Evolutionary conservation across 2,113 vertebrate species (phyloP).

Genomic region (Grammomys dolichurus): DNA sequence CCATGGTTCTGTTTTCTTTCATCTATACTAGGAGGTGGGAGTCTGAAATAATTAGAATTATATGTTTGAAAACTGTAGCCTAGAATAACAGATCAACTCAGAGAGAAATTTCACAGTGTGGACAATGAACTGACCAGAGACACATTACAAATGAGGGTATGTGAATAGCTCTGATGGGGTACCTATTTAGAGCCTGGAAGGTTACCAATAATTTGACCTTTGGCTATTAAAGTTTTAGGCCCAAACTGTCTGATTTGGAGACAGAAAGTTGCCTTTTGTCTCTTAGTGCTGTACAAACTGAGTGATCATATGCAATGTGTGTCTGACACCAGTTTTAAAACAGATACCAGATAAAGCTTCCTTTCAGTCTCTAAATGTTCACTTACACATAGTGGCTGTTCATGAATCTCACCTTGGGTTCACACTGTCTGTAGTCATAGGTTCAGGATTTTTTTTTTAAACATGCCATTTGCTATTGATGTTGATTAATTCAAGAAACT

Average conservation of each 20-base stretch:
- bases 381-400: not conserved
- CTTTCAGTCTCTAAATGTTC: not conserved
- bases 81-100: not conserved
- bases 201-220: constrained; percentile 9
- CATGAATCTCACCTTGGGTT: not conserved
- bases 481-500: not conserved
- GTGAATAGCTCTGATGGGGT: constrained; percentile 21
- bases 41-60: not conserved
- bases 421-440: not conserved
- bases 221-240: not conserved
- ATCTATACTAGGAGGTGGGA: not conserved
- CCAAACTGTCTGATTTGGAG: not conserved
- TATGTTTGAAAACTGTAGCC: not conserved
- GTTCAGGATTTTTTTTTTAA: not conserved
- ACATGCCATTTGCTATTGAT: not conserved
- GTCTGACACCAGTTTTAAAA: not conserved
- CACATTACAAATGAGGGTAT: not conserved
- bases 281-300: constrained; percentile 8
- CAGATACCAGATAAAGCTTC: not conserved
- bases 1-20: not conserved
- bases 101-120: not conserved
- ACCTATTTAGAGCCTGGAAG: not conserved
- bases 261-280: constrained; percentile 31
- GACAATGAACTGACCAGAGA: not conserved
- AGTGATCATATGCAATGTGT: not conserved